A percentile compares a stretch with the other conserved stretches of the same genome.
Conservation (phyloP, 2,113 vertebrate species). For the Naja naja region DNA sequence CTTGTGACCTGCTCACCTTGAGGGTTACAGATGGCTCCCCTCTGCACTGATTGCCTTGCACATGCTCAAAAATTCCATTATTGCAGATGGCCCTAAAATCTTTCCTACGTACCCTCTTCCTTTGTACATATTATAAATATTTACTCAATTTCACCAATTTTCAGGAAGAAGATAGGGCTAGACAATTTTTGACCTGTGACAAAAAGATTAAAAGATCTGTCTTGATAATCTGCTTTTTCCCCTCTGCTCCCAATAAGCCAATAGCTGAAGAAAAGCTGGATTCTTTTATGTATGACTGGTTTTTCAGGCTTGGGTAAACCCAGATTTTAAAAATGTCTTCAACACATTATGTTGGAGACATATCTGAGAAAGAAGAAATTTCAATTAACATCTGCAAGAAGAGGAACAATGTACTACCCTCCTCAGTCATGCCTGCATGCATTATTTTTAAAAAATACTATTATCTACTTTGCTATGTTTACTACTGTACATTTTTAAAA, state of each 20-base stretch:
- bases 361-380: background rate
- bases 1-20: background rate
- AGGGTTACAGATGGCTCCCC: background rate
- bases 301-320: background rate
- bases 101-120: background rate
- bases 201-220: slow-evolving; percentile 21
- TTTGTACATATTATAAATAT: slow-evolving; percentile 6
- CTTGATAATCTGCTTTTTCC: background rate
- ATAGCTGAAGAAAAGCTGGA: background rate
- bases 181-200: slow-evolving; percentile 9
- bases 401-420: background rate
- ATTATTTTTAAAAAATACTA: background rate
- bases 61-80: background rate
- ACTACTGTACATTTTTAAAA: background rate
- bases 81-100: background rate
- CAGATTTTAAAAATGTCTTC: background rate
- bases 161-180: background rate
- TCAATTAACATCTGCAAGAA: background rate
- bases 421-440: background rate
- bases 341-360: background rate
- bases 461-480: background rate
- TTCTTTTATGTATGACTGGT: background rate
- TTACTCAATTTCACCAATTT: slow-evolving; percentile 3
- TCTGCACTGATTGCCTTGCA: background rate
- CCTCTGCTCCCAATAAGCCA: background rate